Conservation (phyloP, 2,888 invertebrate species). For the Eutolmus rufibarbis region DNA sequence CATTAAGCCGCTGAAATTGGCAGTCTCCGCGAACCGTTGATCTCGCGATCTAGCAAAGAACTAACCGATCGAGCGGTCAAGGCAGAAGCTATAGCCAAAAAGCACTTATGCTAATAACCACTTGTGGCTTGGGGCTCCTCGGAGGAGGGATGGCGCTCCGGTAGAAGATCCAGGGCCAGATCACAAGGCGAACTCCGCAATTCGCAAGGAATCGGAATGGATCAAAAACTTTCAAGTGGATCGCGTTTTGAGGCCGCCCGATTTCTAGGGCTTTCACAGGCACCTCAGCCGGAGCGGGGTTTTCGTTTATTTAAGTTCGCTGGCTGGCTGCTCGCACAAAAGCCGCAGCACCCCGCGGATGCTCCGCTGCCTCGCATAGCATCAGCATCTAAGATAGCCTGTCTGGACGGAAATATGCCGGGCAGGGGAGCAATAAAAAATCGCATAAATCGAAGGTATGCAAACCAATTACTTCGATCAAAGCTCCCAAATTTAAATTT, state of each 20-base stretch:
- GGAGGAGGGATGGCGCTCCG: neutral
- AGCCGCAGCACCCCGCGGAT: neutral
- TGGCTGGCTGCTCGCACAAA: neutral
- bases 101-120: constrained; percentile 4
- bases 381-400: neutral
- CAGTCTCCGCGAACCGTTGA: neutral
- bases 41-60: neutral
- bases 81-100: neutral
- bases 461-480: neutral
- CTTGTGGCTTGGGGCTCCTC: neutral
- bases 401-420: neutral
- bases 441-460: neutral
- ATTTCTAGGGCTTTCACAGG: neutral
- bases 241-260: neutral
- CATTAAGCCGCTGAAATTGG: neutral
- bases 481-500: neutral
- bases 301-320: neutral
- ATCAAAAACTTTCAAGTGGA: neutral
- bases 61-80: constrained; percentile 15
- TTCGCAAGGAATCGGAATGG: neutral
- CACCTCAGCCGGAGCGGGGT: neutral
- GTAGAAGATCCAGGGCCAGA: neutral
- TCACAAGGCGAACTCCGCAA: neutral
- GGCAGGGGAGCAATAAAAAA: neutral
- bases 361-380: neutral